phyloP scores from a whole-genome alignment of 2,113 vertebrate genomes.

The Callionymus lyra region DNA sequence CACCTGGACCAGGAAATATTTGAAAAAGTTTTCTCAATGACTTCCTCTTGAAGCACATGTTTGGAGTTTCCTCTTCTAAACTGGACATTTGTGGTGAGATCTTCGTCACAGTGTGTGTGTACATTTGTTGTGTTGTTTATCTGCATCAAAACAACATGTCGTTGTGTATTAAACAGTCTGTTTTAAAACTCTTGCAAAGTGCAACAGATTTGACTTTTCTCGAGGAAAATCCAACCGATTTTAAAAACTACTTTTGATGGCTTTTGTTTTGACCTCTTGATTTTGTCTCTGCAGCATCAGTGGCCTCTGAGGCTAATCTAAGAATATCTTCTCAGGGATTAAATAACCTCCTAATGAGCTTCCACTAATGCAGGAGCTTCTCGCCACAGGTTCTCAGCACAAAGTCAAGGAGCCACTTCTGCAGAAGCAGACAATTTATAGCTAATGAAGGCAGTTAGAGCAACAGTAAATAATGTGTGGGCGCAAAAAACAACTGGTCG shows the following conservation, averaged over 20 bases:
- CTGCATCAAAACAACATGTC: too few species aligned
- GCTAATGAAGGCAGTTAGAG: too few species aligned
- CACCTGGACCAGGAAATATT: slow-evolving; percentile 33
- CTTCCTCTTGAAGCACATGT: slow-evolving; percentile 14
- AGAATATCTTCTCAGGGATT: slow-evolving; percentile 59
- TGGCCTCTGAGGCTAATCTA: slow-evolving; percentile 40
- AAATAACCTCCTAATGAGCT: slow-evolving; percentile 55
- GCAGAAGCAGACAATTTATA: slow-evolving; percentile 2
- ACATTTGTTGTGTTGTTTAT: too few species aligned
- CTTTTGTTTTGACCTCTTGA: slow-evolving; percentile 25
- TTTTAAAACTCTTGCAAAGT: too few species aligned
- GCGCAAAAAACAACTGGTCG: too few species aligned
- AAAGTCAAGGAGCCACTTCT: slow-evolving; percentile 24
- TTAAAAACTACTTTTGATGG: too few species aligned
- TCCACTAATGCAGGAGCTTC: slow-evolving; percentile 46
- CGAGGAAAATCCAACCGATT: too few species aligned
- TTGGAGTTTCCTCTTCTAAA: slow-evolving; percentile 15
- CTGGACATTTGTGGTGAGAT: neutral
- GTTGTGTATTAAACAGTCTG: too few species aligned
- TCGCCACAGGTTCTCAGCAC: slow-evolving; percentile 17
- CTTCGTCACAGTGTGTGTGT: too few species aligned
- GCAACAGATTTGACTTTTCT: too few species aligned
- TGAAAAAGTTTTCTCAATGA: slow-evolving; percentile 4
- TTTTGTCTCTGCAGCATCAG: slow-evolving; percentile 28
- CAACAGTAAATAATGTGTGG: too few species aligned